Evolutionary conservation across 2,888 invertebrate species (phyloP), one percentile per base, ranked within the genome.

Genomic region (Ceraclea dissimilis): DNA sequence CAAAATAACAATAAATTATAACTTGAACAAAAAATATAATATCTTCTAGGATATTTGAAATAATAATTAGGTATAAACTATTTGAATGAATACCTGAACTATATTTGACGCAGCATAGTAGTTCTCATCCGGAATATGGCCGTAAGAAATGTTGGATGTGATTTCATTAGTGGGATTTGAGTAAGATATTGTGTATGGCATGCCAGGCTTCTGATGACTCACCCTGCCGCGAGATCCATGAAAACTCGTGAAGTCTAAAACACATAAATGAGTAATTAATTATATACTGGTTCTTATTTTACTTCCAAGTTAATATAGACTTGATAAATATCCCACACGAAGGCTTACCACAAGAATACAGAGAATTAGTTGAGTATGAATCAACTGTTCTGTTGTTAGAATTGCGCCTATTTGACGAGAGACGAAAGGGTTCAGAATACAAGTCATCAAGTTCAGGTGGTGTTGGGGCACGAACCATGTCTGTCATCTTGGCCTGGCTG

Each of bases 91-190:
- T 70, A 83, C 82, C 74, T 83, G 86, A 65, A 88, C 80, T 65
- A 89, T 88, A 67, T 89, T 88, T 1, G 88, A 88, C 44, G 88
- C 88, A 1, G 88, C 88, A 67, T 89, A 89, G 71, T 86, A 87
- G 66, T 83, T 85, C 67, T 83, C 83, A 2, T 69, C 31, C 11
- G 31, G 11, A 31, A 31, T 8, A 31, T 31, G 31, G 11, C 31
- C 31, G 11, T 31, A 31, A 6, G 6, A 8, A n/a, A n/a, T n/a
- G n/a, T n/a, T n/a, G n/a, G n/a, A n/a, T 31, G 31, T 31, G 31
- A 31, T 22, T 8, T 17, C 20, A n/a, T 11, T 8, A 18, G 20
- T 11, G 8, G 47, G n/a, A 16, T 11, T n/a, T 6, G 47, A 47
- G 4, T 47, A 17, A 8, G 47, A 19, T 8, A 47, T 47, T 6